These are phyloP conservation scores for Turritopsis rubra DNA, from an alignment of 30 jellyfish, hydroid and myxozoan genomes.

Conservation along the genomic window DNA sequence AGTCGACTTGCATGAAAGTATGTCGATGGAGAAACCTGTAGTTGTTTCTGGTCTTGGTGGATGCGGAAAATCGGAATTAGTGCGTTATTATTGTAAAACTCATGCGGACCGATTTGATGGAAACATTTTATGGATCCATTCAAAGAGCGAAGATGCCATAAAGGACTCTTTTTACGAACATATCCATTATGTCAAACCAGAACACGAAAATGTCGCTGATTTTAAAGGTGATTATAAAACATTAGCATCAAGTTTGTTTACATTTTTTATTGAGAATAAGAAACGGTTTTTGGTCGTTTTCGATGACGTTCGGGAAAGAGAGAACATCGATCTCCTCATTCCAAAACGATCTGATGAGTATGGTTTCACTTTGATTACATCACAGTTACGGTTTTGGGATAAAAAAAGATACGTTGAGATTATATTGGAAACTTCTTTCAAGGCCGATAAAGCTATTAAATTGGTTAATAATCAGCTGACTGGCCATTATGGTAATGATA, in stretches of 20 bases:
- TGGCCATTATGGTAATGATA: background rate
- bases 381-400: conserved; percentile 41
- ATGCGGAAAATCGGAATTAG: conserved; percentile 43
- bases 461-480: conserved; percentile 11
- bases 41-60: conserved; percentile 58
- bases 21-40: background rate
- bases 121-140: conserved; percentile 41
- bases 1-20: background rate
- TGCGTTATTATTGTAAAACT: conserved; percentile 26
- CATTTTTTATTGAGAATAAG: conserved; percentile 23
- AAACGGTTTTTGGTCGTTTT: conserved; percentile 30
- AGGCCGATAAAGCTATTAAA: conserved; percentile 10
- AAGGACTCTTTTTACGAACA: conserved; percentile 23
- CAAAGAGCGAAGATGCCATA: conserved; percentile 29
- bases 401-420: conserved; percentile 16
- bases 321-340: conserved; percentile 10
- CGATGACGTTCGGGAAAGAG: conserved; percentile 26
- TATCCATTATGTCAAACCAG: conserved; percentile 34
- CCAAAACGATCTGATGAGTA: conserved; percentile 18
- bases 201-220: background rate
- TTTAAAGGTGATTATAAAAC: background rate
- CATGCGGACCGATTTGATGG: conserved; percentile 25
- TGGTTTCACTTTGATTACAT: conserved; percentile 30
- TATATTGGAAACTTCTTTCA: conserved; percentile 20
- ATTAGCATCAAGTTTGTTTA: background rate